phyloP scores from a whole-genome alignment of 2,797 vertebrate genomes.

The Eulemur mongoz region DNA sequence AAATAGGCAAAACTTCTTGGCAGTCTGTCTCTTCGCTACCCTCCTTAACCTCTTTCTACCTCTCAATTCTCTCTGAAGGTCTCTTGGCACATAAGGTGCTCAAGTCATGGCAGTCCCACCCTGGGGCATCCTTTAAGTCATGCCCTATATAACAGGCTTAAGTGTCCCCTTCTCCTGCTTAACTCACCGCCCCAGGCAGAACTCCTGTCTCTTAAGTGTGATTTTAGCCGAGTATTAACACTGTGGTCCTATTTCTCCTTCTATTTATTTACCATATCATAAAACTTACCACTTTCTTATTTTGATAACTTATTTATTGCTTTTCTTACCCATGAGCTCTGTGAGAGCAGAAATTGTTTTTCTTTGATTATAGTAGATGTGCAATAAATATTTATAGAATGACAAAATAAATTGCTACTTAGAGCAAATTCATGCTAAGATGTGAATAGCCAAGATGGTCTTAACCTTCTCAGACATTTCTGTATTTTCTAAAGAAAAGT shows the following conservation, averaged over 20 bases:
- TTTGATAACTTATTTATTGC: background rate
- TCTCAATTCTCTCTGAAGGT: background rate
- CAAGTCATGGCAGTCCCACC: background rate
- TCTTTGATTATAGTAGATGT: background rate
- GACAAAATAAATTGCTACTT: background rate
- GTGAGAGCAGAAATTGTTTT: background rate
- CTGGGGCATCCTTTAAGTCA: background rate
- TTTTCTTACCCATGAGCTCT: background rate
- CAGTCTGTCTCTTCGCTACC: background rate
- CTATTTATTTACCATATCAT: background rate
- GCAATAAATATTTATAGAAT: background rate
- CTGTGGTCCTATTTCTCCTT: background rate
- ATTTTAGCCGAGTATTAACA: background rate
- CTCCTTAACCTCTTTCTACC: background rate
- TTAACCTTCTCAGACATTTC: background rate
- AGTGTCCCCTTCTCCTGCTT: background rate
- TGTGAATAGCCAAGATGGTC: background rate
- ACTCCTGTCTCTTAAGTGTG: background rate
- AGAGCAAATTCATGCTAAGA: background rate
- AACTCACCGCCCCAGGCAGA: background rate
- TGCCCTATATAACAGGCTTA: no score
- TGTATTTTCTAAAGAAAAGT: conserved; percentile 22
- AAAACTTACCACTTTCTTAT: background rate
- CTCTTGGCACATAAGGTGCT: background rate
- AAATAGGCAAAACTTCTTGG: background rate